Evolutionary conservation across 2,888 invertebrate species (phyloP).

Genomic region (Euplexia lucipara): DNA sequence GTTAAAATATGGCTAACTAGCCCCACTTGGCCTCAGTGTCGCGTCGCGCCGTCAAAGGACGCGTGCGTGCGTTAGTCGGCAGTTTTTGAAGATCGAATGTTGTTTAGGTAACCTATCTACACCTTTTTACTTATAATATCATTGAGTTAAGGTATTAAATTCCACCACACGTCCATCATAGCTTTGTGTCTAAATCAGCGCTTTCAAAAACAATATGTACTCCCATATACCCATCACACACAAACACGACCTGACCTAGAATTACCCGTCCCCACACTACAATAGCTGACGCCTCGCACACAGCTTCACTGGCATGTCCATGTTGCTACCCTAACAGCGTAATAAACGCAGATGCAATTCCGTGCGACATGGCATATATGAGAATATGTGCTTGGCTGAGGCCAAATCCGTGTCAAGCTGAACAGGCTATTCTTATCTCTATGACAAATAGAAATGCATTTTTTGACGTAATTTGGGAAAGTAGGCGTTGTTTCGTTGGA

Average conservation of each 20-base stretch:
- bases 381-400: conserved; percentile 32
- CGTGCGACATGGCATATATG: conserved; percentile 47
- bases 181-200: background rate
- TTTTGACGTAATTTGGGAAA: conserved; percentile 39
- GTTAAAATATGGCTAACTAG: no score
- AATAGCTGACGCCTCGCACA: conserved; percentile 16
- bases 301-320: conserved; percentile 1
- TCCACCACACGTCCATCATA: no score
- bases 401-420: conserved; percentile 49
- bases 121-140: no score
- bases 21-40: no score
- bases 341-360: conserved; percentile 60
- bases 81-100: no score
- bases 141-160: no score
- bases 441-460: conserved; percentile 45
- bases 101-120: no score
- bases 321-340: conserved; percentile 42
- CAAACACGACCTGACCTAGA: conserved; percentile 15
- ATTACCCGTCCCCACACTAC: conserved; percentile 5
- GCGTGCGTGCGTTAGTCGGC: no score
- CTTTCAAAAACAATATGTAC: conserved; percentile 6
- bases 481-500: conserved; percentile 5
- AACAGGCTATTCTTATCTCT: conserved; percentile 43
- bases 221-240: background rate
- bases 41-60: no score